Evolutionary conservation across 1,140 invertebrate genomes (phyloP), one percentile per base, ranked within the genome.

Genomic region (Drosophila guanche): DNA sequence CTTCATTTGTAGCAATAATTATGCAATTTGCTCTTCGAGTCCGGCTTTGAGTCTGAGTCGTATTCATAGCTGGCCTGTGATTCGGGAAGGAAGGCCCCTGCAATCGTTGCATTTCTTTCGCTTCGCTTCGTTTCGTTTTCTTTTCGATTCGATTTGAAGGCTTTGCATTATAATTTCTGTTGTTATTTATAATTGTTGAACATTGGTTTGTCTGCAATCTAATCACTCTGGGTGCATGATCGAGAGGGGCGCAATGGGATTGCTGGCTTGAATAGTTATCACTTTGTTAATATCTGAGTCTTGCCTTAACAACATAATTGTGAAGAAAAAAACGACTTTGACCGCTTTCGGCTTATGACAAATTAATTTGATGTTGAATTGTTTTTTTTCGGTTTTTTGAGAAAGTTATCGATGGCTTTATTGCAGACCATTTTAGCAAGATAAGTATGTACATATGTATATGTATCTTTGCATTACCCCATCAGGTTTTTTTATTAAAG

Each of bases 1-100:
- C 81, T 86, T 88, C 81, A 86, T 86, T 86, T 86, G 81, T 77
- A 71, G 77, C 77, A 86, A 86, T 86, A 86, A 86, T 86, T 86
- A 86, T 86, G 81, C 81, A 86, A 86, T 86, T 86, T 88, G 83
- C 83, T 86, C 69, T 56, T 65, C 52, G 23, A 45, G 8, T 16
- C 20, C 14, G 47, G 52, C 20, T 27, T 20, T 16, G 16, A 41
- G 12, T 29, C 45, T 51, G 16, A 22, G 5, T 29, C 27, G 27
- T 7, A 29, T 6, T 29, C 27, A 6, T 7, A 43, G 5, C 10
- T 16, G 23, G 47, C 46, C 27, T 27, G 23, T 23, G n/a, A 41
- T 12, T 29, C 45, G 60, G 16, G 45, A 48, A 47, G 23, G 14
- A 10, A 22, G 51, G 41, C 59, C 70, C 70, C 55, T 75, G 55